These are phyloP conservation scores for Halcyon leucocephala DNA, from an alignment of 2,797 vertebrate genomes.

Conservation along the genomic window DNA sequence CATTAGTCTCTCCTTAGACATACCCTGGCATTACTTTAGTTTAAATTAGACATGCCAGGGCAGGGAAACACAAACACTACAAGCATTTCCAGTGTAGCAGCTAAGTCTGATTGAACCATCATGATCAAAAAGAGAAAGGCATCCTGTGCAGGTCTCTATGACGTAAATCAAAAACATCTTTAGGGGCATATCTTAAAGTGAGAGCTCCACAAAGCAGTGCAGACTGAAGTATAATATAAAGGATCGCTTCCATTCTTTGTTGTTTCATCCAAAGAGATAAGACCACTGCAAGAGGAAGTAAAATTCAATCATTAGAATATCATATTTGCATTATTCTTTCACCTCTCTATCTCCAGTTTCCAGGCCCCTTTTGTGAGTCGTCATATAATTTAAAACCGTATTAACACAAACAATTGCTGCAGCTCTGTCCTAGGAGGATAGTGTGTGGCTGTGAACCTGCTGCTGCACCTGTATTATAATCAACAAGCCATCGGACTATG, in stretches of 20 bases:
- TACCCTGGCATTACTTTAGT: neutral
- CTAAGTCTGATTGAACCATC: neutral
- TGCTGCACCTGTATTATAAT: slow-evolving; percentile 36
- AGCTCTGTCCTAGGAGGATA: neutral
- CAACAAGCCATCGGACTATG: neutral
- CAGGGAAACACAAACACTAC: neutral
- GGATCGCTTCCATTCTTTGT: neutral
- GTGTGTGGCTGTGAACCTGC: neutral
- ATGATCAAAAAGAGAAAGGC: neutral
- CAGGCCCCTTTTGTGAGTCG: neutral
- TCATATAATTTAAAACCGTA: neutral
- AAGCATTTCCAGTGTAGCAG: neutral
- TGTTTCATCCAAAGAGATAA: neutral
- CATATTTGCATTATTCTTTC: neutral
- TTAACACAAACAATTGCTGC: neutral
- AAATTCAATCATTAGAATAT: neutral
- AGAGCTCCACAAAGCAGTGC: neutral
- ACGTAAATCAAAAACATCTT: neutral
- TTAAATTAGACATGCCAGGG: neutral
- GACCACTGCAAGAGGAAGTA: neutral
- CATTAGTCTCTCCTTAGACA: neutral
- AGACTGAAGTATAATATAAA: neutral
- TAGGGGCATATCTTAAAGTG: neutral
- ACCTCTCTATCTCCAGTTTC: neutral
- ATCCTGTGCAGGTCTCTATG: neutral